Evolutionary conservation across 2,113 vertebrate genomes (phyloP), one percentile per base, ranked within the genome.

Genomic region (Butastur rufipennis): DNA sequence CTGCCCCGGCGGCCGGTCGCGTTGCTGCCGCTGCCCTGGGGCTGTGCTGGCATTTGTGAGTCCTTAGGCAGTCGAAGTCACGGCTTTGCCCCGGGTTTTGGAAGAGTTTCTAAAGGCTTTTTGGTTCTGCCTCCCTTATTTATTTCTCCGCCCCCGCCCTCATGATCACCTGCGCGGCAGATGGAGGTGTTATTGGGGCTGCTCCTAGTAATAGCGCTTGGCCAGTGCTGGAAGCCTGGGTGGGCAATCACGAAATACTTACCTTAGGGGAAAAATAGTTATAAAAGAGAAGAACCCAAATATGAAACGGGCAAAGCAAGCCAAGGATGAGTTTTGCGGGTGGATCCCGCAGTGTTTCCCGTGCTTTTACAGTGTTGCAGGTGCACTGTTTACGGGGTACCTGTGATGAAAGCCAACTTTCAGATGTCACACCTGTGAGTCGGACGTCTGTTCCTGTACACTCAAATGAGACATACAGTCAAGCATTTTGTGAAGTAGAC

Each of bases 181-280:
- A 34, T 48, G 58, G 58, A 20, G 68, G 68, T 85, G 68, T 66
- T 83, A 6, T 6, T 53, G n/a, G 61, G 47, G 68, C n/a, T 34
- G 27, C 16, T 7, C 31, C 18, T 18, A 27, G 31, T 9, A 14
- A 52, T 19, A 67, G 48, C 13, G 5, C 50, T 63, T 56, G 61
- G 36, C 32, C 16, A 1, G 27, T 8, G 43, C n/a, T 16, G 16
- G 47, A 9, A 0, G 4, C 26, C 23, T 47, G n/a, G 6, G 22
- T 47, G 13, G 14, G 9, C 13, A 62, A 62, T 31, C 13, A 14
- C 9, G 2, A 45, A 94, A 42, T 48, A 61, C 19, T 63, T 66
- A 6, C 17, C 17, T 45, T 7, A 8, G 31, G 8, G 26, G 9
- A 29, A 53, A 71, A 55, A n/a, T n/a, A 77, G 36, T 32, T 66